A percentile compares a stretch with the other conserved stretches of the same genome.
phyloP scores from a whole-genome alignment of 2,113 vertebrate species.

The Desmodus rotundus region DNA sequence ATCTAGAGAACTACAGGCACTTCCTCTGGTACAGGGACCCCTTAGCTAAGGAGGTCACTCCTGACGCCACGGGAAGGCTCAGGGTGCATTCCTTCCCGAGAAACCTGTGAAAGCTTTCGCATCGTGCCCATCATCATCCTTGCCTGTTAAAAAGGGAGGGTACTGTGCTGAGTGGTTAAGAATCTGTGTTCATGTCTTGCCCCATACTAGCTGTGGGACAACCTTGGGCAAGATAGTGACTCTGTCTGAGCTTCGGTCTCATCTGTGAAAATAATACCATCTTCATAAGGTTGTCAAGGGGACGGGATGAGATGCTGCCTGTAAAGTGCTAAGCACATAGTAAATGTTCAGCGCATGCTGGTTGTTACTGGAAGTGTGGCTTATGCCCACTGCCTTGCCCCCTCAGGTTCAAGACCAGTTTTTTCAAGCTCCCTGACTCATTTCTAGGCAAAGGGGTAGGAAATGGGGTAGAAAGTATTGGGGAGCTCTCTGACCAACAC shows the following conservation, averaged over 20 bases:
- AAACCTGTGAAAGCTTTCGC: background rate
- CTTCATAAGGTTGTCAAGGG: background rate
- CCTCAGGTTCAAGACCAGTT: background rate
- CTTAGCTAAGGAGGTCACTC: background rate
- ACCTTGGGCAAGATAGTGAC: background rate
- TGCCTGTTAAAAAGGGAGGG: background rate
- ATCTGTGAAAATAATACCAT: background rate
- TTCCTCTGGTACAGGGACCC: background rate
- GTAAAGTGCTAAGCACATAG: background rate
- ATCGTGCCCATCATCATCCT: background rate
- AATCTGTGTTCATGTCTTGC: background rate
- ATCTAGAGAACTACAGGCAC: background rate
- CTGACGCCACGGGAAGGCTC: background rate
- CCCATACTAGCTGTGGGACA: background rate
- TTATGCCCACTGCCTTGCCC: background rate
- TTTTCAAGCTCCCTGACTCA: background rate
- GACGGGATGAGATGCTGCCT: background rate
- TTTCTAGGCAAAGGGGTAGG: background rate
- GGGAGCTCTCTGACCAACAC: background rate
- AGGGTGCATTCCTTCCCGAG: background rate
- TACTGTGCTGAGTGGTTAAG: background rate
- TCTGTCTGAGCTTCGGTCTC: background rate
- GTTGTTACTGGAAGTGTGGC: background rate
- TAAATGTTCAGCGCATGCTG: background rate
- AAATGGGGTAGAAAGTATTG: background rate